These are phyloP conservation scores for Nesidiocoris tenuis DNA, from an alignment of 2,888 invertebrate species.

Conservation along the genomic window DNA sequence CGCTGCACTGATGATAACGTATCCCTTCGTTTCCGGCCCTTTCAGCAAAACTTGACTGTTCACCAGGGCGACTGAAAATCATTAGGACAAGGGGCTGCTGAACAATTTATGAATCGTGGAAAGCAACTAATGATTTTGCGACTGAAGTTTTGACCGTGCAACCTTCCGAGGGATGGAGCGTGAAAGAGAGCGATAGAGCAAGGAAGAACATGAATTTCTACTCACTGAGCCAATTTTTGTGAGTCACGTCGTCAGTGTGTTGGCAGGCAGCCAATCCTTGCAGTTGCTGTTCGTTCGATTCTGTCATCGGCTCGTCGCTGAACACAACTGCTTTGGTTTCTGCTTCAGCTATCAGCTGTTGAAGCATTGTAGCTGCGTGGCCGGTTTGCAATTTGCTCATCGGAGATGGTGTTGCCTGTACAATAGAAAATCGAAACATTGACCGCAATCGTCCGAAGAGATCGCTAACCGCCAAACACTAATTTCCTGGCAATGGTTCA, in stretches of 20 bases:
- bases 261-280: constrained; percentile 85
- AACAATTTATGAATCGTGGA: too few species aligned
- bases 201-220: too few species aligned
- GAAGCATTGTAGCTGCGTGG: constrained; percentile 78
- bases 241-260: constrained; percentile 79
- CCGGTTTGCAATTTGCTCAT: constrained; percentile 67
- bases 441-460: too few species aligned
- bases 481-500: too few species aligned
- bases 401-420: constrained; percentile 62
- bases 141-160: too few species aligned
- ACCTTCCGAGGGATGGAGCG: too few species aligned
- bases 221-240: constrained; percentile 92
- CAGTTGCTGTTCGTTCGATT: constrained; percentile 71
- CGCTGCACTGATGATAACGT: constrained; percentile 94
- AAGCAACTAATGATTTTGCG: too few species aligned
- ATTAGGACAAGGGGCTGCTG: neutral
- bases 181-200: too few species aligned
- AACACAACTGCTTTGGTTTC: constrained; percentile 93
- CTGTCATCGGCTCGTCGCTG: constrained; percentile 85
- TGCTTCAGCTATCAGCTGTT: constrained; percentile 88
- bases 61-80: constrained; percentile 73
- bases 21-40: constrained; percentile 95
- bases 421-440: neutral
- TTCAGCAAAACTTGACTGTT: constrained; percentile 92
- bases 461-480: too few species aligned